phyloP scores from a whole-genome alignment of 2,888 invertebrate genomes.

The Atethmia centrago region DNA sequence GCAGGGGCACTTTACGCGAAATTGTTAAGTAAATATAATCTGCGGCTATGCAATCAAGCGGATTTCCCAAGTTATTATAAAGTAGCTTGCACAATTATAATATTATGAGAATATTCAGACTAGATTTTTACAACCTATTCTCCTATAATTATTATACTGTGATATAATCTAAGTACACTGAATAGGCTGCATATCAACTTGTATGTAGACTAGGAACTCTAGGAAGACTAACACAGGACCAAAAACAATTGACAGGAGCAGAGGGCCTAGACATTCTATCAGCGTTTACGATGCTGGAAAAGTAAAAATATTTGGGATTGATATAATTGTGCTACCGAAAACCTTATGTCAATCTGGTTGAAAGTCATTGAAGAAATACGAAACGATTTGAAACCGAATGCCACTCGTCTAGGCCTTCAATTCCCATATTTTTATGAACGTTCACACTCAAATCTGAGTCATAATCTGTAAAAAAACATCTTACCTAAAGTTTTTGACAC shows the following conservation, averaged over 20 bases:
- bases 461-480: neutral
- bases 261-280: neutral
- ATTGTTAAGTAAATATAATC: slow-evolving; percentile 39
- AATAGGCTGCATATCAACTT: neutral
- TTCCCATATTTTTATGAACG: neutral
- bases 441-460: neutral
- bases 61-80: slow-evolving; percentile 14
- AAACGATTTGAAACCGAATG: neutral
- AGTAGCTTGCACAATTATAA: neutral
- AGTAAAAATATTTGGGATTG: neutral
- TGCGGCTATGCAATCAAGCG: slow-evolving; percentile 14
- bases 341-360: neutral
- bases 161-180: neutral
- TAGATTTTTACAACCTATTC: neutral
- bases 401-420: neutral
- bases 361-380: neutral
- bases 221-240: too few species aligned
- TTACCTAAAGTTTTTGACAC: neutral
- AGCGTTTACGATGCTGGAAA: neutral
- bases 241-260: too few species aligned
- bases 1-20: slow-evolving; percentile 20
- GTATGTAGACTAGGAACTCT: neutral
- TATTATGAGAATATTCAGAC: neutral
- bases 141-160: neutral
- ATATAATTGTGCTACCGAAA: neutral